Conservation (phyloP, 2,113 vertebrate species). For the Argyrosomus japonicus region DNA sequence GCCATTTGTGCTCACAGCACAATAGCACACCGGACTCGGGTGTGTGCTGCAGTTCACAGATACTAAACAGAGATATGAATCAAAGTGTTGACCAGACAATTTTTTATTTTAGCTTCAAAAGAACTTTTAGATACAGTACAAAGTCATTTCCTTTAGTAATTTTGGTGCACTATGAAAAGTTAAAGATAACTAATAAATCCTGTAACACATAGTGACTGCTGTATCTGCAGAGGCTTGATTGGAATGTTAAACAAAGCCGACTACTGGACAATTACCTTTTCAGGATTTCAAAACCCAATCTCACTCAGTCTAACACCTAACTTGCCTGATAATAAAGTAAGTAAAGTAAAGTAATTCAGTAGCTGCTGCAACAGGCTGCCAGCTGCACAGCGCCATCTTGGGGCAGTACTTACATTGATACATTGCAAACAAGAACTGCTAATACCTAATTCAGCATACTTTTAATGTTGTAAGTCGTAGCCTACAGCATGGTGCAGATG, state of each 20-base stretch:
- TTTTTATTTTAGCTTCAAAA: not conserved
- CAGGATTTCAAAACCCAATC: not conserved
- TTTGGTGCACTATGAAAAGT: not conserved
- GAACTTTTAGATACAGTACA: not conserved
- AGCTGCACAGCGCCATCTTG: not conserved
- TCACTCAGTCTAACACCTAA: not conserved
- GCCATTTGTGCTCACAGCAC: constrained; percentile 43
- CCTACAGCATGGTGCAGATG: not conserved
- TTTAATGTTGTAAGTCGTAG: not conserved
- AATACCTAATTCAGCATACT: not conserved
- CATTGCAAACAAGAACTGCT: not conserved
- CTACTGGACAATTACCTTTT: not conserved
- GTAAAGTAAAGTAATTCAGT: not conserved
- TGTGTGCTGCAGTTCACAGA: constrained; percentile 38
- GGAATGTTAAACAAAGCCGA: not conserved
- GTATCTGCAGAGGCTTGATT: not conserved
- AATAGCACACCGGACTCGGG: constrained; percentile 9
- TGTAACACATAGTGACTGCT: not conserved
- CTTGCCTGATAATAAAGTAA: not conserved
- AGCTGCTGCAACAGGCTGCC: not conserved
- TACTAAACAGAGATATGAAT: constrained; percentile 24
- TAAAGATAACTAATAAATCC: not conserved
- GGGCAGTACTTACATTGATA: not conserved
- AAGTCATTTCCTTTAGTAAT: not conserved
- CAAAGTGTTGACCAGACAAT: not conserved